Evolutionary conservation across 2,113 vertebrate species (phyloP).

Genomic region (Erpornis zantholeuca): DNA sequence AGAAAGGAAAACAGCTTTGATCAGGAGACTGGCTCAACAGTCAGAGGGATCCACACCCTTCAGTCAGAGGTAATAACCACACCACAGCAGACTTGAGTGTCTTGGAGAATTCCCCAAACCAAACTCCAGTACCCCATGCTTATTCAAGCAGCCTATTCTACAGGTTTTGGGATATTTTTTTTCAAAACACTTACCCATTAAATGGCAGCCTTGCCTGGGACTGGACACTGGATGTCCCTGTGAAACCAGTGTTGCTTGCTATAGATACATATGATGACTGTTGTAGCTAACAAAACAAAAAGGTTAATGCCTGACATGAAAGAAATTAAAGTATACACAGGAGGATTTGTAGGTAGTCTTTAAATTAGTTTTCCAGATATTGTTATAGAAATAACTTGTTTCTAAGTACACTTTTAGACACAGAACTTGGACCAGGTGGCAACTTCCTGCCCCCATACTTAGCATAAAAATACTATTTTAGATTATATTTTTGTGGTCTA

Average conservation of each 20-base stretch:
- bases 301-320: neutral
- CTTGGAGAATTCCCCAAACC: neutral
- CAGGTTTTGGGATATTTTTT: neutral
- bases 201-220: constrained; percentile 90
- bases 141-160: neutral
- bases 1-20: neutral
- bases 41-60: neutral
- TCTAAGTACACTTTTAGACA: neutral
- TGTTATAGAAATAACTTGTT: neutral
- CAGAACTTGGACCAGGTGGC: neutral
- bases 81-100: neutral
- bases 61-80: neutral
- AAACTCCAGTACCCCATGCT: neutral
- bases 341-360: neutral
- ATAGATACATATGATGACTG: constrained; percentile 91
- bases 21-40: neutral
- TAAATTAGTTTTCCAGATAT: neutral
- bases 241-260: constrained; percentile 88
- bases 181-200: constrained; percentile 82
- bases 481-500: neutral
- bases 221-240: constrained; percentile 82
- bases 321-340: neutral
- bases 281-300: constrained; percentile 77
- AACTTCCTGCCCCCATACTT: neutral
- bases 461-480: neutral